These are phyloP conservation scores for Eulemur coronatus DNA, from an alignment of 2,797 vertebrate genomes.

Conservation along the genomic window DNA sequence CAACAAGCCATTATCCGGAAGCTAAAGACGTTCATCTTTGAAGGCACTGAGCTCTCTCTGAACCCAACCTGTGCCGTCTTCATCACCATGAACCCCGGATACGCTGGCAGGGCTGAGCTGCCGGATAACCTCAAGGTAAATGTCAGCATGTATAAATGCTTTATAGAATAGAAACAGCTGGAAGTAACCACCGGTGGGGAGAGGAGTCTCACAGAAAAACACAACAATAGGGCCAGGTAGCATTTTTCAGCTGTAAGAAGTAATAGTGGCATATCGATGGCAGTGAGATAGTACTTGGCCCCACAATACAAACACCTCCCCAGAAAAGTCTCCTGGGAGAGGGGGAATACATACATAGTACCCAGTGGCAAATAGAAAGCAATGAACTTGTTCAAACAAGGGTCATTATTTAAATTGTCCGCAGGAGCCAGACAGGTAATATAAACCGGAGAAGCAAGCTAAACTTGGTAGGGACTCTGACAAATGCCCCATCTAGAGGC, in stretches of 20 bases:
- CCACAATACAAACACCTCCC: not conserved
- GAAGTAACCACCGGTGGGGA: rapidly evolving
- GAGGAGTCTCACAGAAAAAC: not conserved
- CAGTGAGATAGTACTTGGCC: not conserved
- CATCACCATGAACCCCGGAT: constrained; percentile 98
- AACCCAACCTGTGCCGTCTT: constrained; percentile 96
- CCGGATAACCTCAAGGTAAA: constrained; percentile 97
- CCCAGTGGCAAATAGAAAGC: not conserved
- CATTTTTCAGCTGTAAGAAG: not conserved
- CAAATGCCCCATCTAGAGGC: not conserved
- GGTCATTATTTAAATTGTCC: not conserved
- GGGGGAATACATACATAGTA: not conserved
- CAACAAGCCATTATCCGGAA: constrained; percentile 93
- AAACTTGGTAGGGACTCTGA: not conserved
- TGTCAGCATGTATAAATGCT: not conserved
- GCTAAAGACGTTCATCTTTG: constrained; percentile 92
- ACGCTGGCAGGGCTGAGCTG: constrained; percentile 94
- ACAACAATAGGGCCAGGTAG: not conserved
- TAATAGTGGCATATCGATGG: not conserved
- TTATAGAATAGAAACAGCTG: not conserved
- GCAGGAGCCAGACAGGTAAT: not conserved
- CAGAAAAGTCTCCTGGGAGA: not conserved
- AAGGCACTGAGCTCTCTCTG: constrained; percentile 93
- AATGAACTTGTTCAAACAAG: not conserved
- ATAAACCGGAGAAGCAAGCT: not conserved